Evolutionary conservation across 2,888 invertebrate species (phyloP).

Genomic region (Ormyrus pomaceus): DNA sequence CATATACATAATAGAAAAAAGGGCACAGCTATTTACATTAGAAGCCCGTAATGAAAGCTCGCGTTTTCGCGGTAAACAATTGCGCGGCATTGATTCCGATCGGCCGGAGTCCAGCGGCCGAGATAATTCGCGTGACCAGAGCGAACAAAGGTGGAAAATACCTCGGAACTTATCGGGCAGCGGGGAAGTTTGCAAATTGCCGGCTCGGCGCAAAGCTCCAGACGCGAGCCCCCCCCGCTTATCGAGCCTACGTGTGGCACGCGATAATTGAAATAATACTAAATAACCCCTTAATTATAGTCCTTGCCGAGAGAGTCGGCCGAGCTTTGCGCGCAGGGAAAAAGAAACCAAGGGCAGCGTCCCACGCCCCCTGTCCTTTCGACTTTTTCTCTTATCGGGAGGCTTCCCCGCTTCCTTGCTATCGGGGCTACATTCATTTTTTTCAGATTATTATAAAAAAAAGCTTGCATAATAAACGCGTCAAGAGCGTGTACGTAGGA

Average conservation of each 20-base stretch:
- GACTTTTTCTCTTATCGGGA: slow-evolving; percentile 10
- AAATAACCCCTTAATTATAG: slow-evolving; percentile 70
- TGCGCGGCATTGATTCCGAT: slow-evolving; percentile 37
- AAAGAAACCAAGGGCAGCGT: slow-evolving; percentile 2
- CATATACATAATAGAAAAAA: no score
- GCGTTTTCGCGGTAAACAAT: slow-evolving; percentile 38
- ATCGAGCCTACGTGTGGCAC: slow-evolving; percentile 67
- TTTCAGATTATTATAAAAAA: slow-evolving; percentile 18
- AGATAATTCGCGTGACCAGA: slow-evolving; percentile 52
- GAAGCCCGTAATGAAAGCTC: slow-evolving; percentile 39
- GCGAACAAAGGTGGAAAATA: slow-evolving; percentile 49
- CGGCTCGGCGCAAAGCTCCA: slow-evolving; percentile 17
- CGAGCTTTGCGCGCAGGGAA: not conserved
- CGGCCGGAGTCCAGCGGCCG: not conserved
- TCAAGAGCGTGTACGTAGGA: not conserved
- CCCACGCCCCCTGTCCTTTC: no score
- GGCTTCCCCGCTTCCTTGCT: not conserved
- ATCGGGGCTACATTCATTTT: slow-evolving; percentile 22
- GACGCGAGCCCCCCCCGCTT: slow-evolving; percentile 37
- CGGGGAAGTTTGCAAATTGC: slow-evolving; percentile 52
- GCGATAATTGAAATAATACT: slow-evolving; percentile 72
- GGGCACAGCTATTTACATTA: no score
- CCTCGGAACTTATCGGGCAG: slow-evolving; percentile 46
- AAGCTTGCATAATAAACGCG: not conserved
- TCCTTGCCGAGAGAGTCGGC: slow-evolving; percentile 51